Evolutionary conservation across 2,113 vertebrate species (phyloP).

Genomic region (Plestiodon gilberti): DNA sequence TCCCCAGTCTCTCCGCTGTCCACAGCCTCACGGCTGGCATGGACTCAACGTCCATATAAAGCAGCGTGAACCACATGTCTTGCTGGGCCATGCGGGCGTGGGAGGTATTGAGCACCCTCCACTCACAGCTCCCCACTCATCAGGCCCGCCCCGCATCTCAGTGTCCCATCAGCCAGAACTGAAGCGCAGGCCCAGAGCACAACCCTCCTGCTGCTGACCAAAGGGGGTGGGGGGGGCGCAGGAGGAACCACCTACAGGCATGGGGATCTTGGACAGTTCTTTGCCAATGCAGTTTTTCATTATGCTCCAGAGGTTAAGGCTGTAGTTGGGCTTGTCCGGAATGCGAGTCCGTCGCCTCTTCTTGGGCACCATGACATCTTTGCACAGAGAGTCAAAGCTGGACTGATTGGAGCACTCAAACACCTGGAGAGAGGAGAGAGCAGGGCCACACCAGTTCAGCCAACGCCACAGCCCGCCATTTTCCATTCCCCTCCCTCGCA

Average conservation of each 20-base stretch:
- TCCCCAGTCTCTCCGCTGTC: background rate
- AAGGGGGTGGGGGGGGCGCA: too few relatives aligned
- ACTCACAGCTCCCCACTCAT: background rate
- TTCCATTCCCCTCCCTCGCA: background rate
- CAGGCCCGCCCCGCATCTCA: too few relatives aligned
- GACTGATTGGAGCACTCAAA: conserved; percentile 72
- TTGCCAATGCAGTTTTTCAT: conserved; percentile 99
- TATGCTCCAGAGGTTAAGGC: conserved; percentile 99
- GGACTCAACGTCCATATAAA: too few relatives aligned
- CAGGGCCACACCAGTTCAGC: background rate
- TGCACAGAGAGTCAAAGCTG: conserved; percentile 74
- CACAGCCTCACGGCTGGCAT: background rate
- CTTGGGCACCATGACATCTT: conserved; percentile 76
- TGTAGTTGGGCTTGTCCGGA: conserved; percentile 97
- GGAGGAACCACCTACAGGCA: conserved; percentile 83
- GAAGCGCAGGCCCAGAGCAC: background rate
- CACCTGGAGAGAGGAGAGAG: conserved; percentile 65
- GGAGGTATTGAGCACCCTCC: background rate
- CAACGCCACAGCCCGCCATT: background rate
- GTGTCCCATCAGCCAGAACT: too few relatives aligned
- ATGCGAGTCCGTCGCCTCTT: conserved; percentile 85
- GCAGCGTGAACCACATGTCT: too few relatives aligned
- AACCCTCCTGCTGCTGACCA: background rate
- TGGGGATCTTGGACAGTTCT: conserved; percentile 98
- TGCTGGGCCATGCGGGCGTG: too few relatives aligned